phyloP scores from a whole-genome alignment of 2,888 invertebrate species.

The Dryobotodes eremita region DNA sequence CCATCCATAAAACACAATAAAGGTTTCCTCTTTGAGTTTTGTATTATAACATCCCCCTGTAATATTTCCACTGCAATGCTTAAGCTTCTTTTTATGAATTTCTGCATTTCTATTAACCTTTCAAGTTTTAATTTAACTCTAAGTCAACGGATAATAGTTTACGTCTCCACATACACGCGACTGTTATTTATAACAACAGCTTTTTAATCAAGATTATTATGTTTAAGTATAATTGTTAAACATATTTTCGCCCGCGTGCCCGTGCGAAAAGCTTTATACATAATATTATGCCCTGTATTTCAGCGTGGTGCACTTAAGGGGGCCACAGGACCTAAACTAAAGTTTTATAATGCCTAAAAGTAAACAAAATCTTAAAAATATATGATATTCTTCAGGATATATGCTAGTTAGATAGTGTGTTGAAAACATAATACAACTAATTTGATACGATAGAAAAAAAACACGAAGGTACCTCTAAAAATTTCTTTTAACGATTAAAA shows the following conservation, averaged over 20 bases:
- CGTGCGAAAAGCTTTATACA: slow-evolving; percentile 29
- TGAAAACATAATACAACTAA: too few species aligned
- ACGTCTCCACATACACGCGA: slow-evolving; percentile 36
- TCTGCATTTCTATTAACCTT: not conserved
- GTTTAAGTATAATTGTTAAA: slow-evolving; percentile 37
- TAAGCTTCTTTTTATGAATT: not conserved
- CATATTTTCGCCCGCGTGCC: slow-evolving; percentile 29
- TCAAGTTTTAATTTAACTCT: slow-evolving; percentile 14
- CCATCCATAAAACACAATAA: not conserved
- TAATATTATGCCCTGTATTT: slow-evolving; percentile 39
- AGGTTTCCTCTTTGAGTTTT: slow-evolving; percentile 6
- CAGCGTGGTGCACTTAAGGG: slow-evolving; percentile 46
- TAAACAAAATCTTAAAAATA: too few species aligned
- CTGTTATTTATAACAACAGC: slow-evolving; percentile 28
- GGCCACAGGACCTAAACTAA: too few species aligned
- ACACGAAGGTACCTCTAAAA: too few species aligned
- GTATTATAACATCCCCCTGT: not conserved
- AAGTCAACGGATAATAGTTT: slow-evolving; percentile 16
- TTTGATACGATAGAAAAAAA: too few species aligned
- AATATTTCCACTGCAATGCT: slow-evolving; percentile 17
- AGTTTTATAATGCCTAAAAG: too few species aligned
- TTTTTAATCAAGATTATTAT: slow-evolving; percentile 52
- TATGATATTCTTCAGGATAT: too few species aligned
- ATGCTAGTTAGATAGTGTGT: too few species aligned
- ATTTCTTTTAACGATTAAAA: too few species aligned